Base-by-base conservation (phyloP, 2,797 vertebrate genomes). In the Malurus splendens region DNA sequence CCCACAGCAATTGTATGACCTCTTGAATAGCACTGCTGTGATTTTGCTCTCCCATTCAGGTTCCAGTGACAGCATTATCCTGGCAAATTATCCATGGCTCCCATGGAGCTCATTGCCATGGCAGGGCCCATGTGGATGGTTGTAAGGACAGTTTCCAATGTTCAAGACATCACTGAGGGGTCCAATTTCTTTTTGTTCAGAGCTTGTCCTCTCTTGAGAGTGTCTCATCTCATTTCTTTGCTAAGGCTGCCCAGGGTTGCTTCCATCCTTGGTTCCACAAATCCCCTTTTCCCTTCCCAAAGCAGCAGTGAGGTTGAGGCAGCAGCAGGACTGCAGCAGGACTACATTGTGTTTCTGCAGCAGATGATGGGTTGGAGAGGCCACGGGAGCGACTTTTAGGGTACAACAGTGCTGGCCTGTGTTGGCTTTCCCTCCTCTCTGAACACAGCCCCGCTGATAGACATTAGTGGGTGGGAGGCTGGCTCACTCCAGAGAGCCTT, bases 391-490 rank as follows among this genome's bases (percentile, higher is more conserved):
- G 0, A 61, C 60, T 84, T 88, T 84, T 81, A 0, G n/a, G 90
- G 61, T 93, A 38, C 86, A 79, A 61, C 64, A 1, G 3, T 22
- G 50, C 66, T n/a, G 71, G 18, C n/a, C n/a, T 71, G 64, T 70
- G 70, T 74, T 92, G 85, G 65, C 71, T 92, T 89, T 93, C 78
- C 78, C 87, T 94, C 50, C 67, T 33, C 54, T 70, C 87, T 76
- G 87, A 90, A 87, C 56, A 60, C 87, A 84, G 45, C 87, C 92
- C 64, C 0, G 1, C 76, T 93, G 89, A 93, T 92, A 88, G 86
- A 75, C 77, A 45, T 72, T 72, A 89, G 88, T 47, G 45, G 56
- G 72, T 90, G 90, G 84, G 94, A 90, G 91, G 91, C 77, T 78
- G 70, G 88, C 80, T 90, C 80, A 88, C 48, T 61, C 75, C 47